Conservation (phyloP, 1,140 invertebrate genomes). For the Aphidius gifuensis region DNA sequence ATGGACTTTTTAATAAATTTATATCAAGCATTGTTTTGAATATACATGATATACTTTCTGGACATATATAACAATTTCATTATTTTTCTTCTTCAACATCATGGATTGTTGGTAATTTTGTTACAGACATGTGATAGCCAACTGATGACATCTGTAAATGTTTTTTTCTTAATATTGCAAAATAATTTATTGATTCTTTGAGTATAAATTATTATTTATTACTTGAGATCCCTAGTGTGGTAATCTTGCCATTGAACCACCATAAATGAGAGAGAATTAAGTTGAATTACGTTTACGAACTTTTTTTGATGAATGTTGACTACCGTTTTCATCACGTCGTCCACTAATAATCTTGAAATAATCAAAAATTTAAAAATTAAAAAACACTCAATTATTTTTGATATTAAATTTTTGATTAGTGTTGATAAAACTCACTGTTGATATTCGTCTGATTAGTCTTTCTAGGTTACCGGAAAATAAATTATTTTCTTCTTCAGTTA, state of each 20-base stretch:
- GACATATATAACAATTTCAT: conserved; percentile 65
- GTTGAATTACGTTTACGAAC: conserved; percentile 39
- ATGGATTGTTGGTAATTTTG: conserved; percentile 72
- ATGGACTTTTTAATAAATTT: conserved; percentile 77
- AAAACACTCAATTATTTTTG: neutral
- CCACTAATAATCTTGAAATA: conserved; percentile 53
- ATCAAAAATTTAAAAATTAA: neutral
- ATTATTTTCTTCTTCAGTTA: conserved; percentile 49
- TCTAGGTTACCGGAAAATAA: conserved; percentile 46
- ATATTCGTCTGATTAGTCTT: conserved; percentile 45
- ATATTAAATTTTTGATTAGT: too few species aligned
- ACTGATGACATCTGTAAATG: conserved; percentile 62
- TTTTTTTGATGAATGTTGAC: conserved; percentile 45
- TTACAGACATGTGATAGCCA: conserved; percentile 80
- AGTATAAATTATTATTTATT: too few species aligned
- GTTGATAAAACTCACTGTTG: conserved; percentile 36
- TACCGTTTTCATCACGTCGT: conserved; percentile 50
- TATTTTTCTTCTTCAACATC: conserved; percentile 71
- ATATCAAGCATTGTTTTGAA: conserved; percentile 84
- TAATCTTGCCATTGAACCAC: conserved; percentile 74
- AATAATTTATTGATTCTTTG: too few species aligned
- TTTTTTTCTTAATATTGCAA: too few species aligned
- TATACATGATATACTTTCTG: conserved; percentile 71
- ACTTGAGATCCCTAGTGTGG: conserved; percentile 78
- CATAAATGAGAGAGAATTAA: too few species aligned